phyloP scores from a whole-genome alignment of 2,888 invertebrate species.

The Oxycera nigricornis region DNA sequence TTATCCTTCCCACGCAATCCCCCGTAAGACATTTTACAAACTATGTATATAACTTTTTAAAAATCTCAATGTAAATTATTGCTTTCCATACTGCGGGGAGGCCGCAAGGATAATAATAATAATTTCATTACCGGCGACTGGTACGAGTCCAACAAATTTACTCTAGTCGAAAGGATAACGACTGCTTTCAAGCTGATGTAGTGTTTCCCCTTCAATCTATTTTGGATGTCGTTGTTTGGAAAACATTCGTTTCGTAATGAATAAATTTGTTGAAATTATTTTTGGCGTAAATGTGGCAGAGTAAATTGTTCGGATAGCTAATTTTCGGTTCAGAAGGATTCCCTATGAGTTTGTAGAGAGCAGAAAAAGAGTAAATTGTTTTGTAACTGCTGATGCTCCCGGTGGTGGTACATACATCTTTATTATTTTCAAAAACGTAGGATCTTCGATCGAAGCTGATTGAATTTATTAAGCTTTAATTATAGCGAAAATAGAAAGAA shows the following conservation, averaged over 20 bases:
- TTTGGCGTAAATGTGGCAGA: not conserved
- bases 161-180: not conserved
- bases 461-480: no score
- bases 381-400: no score
- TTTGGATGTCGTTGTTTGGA: not conserved
- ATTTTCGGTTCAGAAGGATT: no score
- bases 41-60: not conserved
- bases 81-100: not conserved
- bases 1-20: no score
- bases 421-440: no score
- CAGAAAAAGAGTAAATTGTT: no score
- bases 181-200: not conserved
- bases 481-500: no score
- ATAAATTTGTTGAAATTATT: not conserved
- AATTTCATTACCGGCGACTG: constrained; percentile 51
- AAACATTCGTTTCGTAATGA: not conserved
- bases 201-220: not conserved
- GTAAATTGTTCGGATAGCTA: not conserved
- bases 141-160: constrained; percentile 46
- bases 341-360: no score
- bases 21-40: not conserved
- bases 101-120: constrained; percentile 37
- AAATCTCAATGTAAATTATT: constrained; percentile 33
- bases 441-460: no score
- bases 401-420: no score